Evolutionary conservation across 2,797 vertebrate species (phyloP).

Genomic region (Muscicapa striata): DNA sequence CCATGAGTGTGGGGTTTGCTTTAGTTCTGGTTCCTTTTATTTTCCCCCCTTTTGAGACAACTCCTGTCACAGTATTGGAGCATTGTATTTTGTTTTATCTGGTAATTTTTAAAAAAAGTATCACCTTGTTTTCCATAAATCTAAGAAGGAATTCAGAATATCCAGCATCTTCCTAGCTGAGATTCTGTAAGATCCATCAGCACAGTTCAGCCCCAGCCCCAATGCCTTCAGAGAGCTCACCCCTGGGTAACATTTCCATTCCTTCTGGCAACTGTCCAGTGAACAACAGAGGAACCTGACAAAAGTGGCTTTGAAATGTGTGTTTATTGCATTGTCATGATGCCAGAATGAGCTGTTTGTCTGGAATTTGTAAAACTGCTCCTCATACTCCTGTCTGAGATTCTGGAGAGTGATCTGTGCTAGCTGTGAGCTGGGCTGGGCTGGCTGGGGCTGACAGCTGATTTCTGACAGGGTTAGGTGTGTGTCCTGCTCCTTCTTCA

Average conservation of each 20-base stretch:
- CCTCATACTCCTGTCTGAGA: not conserved
- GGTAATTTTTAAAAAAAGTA: not conserved
- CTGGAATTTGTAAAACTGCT: slow-evolving; percentile 29
- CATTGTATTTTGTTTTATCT: not conserved
- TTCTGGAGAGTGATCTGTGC: not conserved
- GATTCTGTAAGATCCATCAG: slow-evolving; percentile 39
- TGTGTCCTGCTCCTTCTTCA: not conserved
- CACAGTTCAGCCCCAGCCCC: not conserved
- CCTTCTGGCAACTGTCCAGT: slow-evolving; percentile 7
- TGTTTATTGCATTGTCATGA: slow-evolving; percentile 55
- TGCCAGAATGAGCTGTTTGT: not conserved
- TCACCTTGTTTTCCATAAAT: not conserved
- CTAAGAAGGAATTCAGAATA: not conserved
- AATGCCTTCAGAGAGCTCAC: slow-evolving; percentile 30
- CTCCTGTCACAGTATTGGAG: not conserved
- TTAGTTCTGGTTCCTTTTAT: not conserved
- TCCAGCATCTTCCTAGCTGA: not conserved
- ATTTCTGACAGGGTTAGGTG: not conserved
- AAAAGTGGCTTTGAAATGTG: slow-evolving; percentile 53
- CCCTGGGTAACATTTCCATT: slow-evolving; percentile 47
- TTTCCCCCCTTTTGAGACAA: not conserved
- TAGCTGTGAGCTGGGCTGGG: not conserved
- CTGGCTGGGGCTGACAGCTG: not conserved
- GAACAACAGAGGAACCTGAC: slow-evolving; percentile 29
- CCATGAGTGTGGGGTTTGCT: not conserved